Base-by-base conservation (phyloP, 2,888 invertebrate species). In the Yponomeuta evonymella region DNA sequence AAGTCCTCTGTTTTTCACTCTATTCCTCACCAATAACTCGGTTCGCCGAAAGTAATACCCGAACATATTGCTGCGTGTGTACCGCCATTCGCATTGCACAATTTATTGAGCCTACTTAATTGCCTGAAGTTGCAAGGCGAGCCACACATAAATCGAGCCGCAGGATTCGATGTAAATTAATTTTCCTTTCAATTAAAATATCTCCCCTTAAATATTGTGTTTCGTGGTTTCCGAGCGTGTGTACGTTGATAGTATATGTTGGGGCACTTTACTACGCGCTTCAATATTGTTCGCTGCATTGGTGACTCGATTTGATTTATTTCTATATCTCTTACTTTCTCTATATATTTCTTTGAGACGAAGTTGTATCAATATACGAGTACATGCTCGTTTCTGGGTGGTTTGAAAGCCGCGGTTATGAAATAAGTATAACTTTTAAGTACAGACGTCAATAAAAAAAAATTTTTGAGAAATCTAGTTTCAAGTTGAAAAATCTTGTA, bases 161-260 rank as follows among this genome's bases (percentile, higher is more conserved):
- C 51, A 15, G 4, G 51, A 81, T 80, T 79, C 79, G 77, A 77
- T 70, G 71, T 69, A 72, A 71, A 73, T 74, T 72, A 71, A 74
- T 71, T 69, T 67, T 70, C 48, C 43, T 5, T 30, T 83, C 86
- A 86, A 87, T 89, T 87, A 88, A 86, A 87, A 86, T 80, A 82
- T 84, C 15, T 12, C 15, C 51, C 51, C 51, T 58, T 58, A 58
- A 58, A 58, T 58, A 58, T 58, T 43, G 15, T 58, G 51, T 58
- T 58, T 78, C 76, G 73, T 73, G 72, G 77, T 76, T 74, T 15
- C 15, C 15, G 1, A 58, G 3, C 51, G 15, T 58, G 5, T 15
- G 51, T 58, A 58, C 5, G 15, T 15, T 15, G 43, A 43, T 43
- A 43, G 43, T 58, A 12, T 58, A 58, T 5, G 51, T 58, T 4